Base-by-base conservation (phyloP, 2,113 vertebrate species). In the Gymnarchus niloticus region DNA sequence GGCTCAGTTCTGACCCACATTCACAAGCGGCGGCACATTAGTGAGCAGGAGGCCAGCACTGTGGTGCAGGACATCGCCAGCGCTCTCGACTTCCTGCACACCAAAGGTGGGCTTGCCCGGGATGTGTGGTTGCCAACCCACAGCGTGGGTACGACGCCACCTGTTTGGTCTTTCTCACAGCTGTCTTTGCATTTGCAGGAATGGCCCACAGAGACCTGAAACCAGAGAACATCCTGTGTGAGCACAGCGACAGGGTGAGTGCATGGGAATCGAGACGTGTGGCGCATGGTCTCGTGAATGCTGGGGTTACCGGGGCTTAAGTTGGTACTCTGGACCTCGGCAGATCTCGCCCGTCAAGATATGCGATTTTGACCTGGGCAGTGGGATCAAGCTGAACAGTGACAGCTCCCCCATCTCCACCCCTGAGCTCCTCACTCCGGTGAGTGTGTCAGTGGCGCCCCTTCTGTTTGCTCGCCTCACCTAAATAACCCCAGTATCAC, bases 401-500 rank as follows among this genome's bases (percentile, higher is more conserved):
- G 98, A 99, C 83, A 98, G 98, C 88, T 99, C 98, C 21, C 97
- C 98, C 28, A 99, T 99, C 91, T 99, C 98, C 87, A 98, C 98
- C 51, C 98, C 98, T 0, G 98, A 99, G 91, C 96, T 99, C 88
- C 96, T 99, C 88, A 99, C 98, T 23, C 97, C 97, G 61, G 98
- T 99, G 92, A 95, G 96, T 90, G 28, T 1, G n/a, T n/a, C n/a
- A n/a, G n/a, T n/a, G n/a, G n/a, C n/a, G n/a, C n/a, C n/a, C n/a
- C n/a, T n/a, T n/a, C n/a, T n/a, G n/a, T n/a, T n/a, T n/a, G n/a
- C n/a, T n/a, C n/a, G n/a, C n/a, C n/a, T n/a, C n/a, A n/a, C n/a
- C n/a, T n/a, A n/a, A n/a, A n/a, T n/a, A n/a, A n/a, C n/a, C n/a
- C n/a, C n/a, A n/a, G n/a, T n/a, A n/a, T n/a, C n/a, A n/a, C n/a